These are phyloP conservation scores for Oreocharis arfaki DNA, from an alignment of 2,113 vertebrate genomes.

Conservation along the genomic window DNA sequence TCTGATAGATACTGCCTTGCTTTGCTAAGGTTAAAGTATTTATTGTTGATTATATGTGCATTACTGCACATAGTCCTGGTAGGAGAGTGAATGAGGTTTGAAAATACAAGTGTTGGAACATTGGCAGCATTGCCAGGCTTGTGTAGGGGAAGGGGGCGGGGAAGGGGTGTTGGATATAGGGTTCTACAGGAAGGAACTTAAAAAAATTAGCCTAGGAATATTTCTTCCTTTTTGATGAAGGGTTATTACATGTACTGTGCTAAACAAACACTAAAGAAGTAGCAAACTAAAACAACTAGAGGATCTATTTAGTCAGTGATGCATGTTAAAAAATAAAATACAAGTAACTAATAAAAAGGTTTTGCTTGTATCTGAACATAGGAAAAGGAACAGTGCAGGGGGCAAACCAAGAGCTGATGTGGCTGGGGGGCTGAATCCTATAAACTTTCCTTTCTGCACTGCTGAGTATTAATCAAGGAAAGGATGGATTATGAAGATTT, in stretches of 20 bases:
- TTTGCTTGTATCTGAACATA: background rate
- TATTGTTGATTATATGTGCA: background rate
- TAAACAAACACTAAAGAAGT: background rate
- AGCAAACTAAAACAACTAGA: background rate
- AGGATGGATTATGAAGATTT: background rate
- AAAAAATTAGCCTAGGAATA: background rate
- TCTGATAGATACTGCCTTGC: background rate
- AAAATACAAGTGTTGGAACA: background rate
- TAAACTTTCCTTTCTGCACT: background rate
- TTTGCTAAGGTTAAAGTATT: background rate
- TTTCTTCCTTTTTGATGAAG: background rate
- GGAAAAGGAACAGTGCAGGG: background rate
- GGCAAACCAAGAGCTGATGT: background rate
- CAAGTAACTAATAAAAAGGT: background rate
- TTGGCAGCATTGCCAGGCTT: background rate
- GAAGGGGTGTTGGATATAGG: rapidly evolving
- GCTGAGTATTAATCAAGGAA: background rate
- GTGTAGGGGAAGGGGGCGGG: rapidly evolving
- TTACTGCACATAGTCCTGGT: background rate
- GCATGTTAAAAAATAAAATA: background rate
- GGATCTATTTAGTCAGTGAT: background rate
- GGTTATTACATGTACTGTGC: background rate
- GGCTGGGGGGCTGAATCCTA: background rate
- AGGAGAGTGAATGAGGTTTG: background rate
- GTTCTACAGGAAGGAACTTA: background rate